Evolutionary conservation across 2,113 vertebrate genomes (phyloP).

Genomic region (Podiceps cristatus): DNA sequence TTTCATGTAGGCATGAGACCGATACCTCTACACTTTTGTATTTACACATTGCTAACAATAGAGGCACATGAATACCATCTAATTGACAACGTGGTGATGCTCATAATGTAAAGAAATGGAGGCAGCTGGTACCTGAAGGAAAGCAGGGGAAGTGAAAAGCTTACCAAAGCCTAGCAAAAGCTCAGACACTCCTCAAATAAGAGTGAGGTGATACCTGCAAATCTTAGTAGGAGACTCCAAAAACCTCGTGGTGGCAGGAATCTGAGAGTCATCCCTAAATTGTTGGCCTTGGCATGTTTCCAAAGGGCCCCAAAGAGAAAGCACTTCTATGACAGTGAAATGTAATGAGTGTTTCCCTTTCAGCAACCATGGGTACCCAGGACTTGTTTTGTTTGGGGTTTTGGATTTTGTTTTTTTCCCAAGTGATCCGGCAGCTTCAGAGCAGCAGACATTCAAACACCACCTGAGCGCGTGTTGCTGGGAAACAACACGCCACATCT

Average conservation of each 20-base stretch:
- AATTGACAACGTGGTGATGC: no score
- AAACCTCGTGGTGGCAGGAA: not conserved
- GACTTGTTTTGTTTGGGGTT: not conserved
- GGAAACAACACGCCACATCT: not conserved
- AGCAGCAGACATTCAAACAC: not conserved
- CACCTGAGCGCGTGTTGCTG: not conserved
- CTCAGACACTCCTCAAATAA: not conserved
- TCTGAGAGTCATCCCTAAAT: not conserved
- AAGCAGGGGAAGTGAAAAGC: not conserved
- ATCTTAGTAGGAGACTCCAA: not conserved
- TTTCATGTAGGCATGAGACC: not conserved
- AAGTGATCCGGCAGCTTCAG: not conserved
- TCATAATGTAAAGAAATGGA: not conserved
- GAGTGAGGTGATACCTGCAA: not conserved
- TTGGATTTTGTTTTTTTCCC: not conserved
- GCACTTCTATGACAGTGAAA: not conserved
- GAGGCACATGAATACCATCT: rapidly evolving
- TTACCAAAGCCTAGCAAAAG: not conserved
- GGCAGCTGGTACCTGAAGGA: not conserved
- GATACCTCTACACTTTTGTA: not conserved
- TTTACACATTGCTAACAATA: rapidly evolving
- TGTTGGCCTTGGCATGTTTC: not conserved
- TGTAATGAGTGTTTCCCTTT: not conserved
- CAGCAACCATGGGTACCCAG: not conserved
- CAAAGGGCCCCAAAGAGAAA: not conserved